Evolutionary conservation across 1,140 invertebrate species (phyloP).

Genomic region (Augochlora pura): DNA sequence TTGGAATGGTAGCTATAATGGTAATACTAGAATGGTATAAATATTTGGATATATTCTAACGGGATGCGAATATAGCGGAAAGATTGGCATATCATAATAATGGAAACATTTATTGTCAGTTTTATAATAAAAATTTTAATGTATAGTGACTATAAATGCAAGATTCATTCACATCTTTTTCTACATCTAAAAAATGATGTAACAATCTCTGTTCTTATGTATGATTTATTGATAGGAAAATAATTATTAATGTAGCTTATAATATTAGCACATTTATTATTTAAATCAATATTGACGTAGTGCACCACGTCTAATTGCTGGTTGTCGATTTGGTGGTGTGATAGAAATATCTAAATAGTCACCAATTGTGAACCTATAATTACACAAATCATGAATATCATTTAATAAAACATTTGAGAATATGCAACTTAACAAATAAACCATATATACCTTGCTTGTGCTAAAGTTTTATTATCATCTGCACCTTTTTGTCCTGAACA

Average conservation of each 20-base stretch:
- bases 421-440: background rate
- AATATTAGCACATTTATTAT: background rate
- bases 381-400: conserved; percentile 15
- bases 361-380: conserved; percentile 92
- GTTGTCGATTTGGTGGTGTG: conserved; percentile 91
- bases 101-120: too few species aligned
- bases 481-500: conserved; percentile 94
- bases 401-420: background rate
- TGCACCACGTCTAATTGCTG: conserved; percentile 82
- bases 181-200: background rate
- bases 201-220: background rate
- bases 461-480: conserved; percentile 94
- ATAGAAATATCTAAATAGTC: conserved; percentile 99
- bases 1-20: too few species aligned
- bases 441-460: conserved; percentile 82
- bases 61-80: too few species aligned
- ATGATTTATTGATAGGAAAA: background rate
- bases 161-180: too few species aligned
- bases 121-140: too few species aligned
- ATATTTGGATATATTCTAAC: too few species aligned
- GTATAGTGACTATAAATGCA: too few species aligned
- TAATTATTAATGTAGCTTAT: background rate
- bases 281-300: conserved; percentile 80
- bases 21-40: too few species aligned
- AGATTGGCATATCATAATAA: too few species aligned